A percentile compares a stretch with the other conserved stretches of the same genome.
These are phyloP conservation scores for Lamellibrachia satsuma DNA, from an alignment of 2,888 invertebrate genomes.

Conservation along the genomic window DNA sequence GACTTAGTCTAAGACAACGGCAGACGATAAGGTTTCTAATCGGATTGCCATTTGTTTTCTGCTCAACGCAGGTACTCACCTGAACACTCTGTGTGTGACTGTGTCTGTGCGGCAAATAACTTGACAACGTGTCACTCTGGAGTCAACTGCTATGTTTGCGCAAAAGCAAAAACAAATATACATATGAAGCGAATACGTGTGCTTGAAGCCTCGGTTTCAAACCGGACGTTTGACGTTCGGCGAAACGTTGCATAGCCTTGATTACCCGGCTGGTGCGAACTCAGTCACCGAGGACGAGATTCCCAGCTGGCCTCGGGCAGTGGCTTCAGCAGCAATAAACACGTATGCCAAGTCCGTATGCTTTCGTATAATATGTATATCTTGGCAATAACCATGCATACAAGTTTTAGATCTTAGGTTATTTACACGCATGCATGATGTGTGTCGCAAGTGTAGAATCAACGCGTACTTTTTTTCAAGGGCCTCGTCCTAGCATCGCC, in stretches of 20 bases:
- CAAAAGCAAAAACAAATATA: neutral
- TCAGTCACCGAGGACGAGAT: neutral
- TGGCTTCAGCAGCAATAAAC: too few species aligned
- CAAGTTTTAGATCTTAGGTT: too few species aligned
- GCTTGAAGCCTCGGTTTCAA: neutral
- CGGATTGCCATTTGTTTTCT: neutral
- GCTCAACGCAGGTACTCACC: slow-evolving; percentile 13
- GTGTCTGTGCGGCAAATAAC: neutral
- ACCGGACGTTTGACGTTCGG: neutral
- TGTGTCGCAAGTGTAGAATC: too few species aligned
- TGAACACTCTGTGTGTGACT: slow-evolving; percentile 12
- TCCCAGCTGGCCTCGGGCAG: too few species aligned
- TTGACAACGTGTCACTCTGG: slow-evolving; percentile 10
- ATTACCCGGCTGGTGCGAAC: neutral
- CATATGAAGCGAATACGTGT: slow-evolving; percentile 1
- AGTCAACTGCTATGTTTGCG: neutral
- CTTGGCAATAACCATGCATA: too few species aligned
- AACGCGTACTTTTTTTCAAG: too few species aligned
- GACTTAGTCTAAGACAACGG: neutral
- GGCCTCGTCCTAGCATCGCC: too few species aligned
- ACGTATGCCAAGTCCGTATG: too few species aligned
- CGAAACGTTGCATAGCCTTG: slow-evolving; percentile 17
- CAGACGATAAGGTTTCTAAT: neutral
- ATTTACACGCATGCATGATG: too few species aligned
- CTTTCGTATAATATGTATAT: too few species aligned